Evolutionary conservation across 1,140 invertebrate species (phyloP), one percentile per base, ranked within the genome.

Genomic region (Drosophila kepulauana): DNA sequence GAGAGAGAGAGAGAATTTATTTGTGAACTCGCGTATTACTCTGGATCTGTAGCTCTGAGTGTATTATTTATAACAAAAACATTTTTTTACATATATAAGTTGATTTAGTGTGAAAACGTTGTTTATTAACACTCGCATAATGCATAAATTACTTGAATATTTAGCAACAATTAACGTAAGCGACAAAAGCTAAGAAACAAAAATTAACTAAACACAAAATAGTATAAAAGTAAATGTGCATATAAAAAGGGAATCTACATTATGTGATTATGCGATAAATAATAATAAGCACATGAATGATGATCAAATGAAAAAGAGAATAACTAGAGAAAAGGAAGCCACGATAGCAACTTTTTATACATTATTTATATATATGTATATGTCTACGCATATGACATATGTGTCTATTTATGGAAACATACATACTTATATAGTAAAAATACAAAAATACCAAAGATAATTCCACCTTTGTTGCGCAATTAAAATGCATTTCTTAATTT

Each of bases 401-500:
- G 68, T 76, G 58, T 66, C 66, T 77, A 79, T 63, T 51, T 72
- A 70, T 67, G 33, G 33, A 79, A 74, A 84, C 61, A 72, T 72
- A 75, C 41, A 68, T 82, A 76, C 59, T 75, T 72, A 72, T 88
- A 89, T 89, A 88, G 85, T 81, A 71, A 89, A 89, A 81, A 81
- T 89, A 89, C 85, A 71, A 89, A 89, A 81, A 81, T 89, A 89
- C 85, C 85, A 89, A 89, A 89, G 85, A 89, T 71, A 85, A 89
- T 89, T 89, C 85, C 85, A 89, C 85, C 85, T 85, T 89, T 85
- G 81, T 89, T 89, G 86, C 85, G 85, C 78, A 89, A 89, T 76
- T 75, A 62, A 89, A 89, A 89, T 85, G 81, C 86, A 85, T 89
- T 89, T 88, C 78, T 76, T 72, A 61, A 74, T 84, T 87, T 79